Percentiles rank a stretch among this genome's conserved stretches.
phyloP scores from a whole-genome alignment of 2,113 vertebrate species.

The Bujurquina vittata region DNA sequence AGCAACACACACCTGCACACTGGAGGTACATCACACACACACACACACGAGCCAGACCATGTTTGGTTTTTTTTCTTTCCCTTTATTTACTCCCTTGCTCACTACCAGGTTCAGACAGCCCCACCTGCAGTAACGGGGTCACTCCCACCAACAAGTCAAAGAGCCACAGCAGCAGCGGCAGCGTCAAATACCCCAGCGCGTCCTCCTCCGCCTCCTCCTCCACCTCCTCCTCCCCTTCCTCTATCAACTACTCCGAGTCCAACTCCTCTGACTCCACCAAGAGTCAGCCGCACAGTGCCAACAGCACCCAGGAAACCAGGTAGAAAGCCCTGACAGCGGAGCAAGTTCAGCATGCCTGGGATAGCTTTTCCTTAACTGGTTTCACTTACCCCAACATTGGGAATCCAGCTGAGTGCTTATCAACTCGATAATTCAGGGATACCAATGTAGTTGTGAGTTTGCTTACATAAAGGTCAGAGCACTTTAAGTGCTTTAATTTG shows the following conservation, averaged over 20 bases:
- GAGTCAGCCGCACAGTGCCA: slow-evolving; percentile 95
- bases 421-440: not conserved
- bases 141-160: slow-evolving; percentile 90
- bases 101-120: slow-evolving; percentile 89
- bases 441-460: not conserved
- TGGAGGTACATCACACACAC: slow-evolving; percentile 78
- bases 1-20: slow-evolving; percentile 88
- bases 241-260: slow-evolving; percentile 97
- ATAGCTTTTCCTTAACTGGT: not conserved
- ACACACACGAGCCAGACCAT: not conserved
- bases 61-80: not conserved
- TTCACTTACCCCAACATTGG: not conserved
- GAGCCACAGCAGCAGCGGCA: slow-evolving; percentile 67
- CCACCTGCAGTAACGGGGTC: slow-evolving; percentile 96
- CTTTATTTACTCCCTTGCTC: too few species aligned
- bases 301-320: slow-evolving; percentile 98
- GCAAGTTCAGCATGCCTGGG: not conserved
- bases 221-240: slow-evolving; percentile 94
- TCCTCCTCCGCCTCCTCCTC: slow-evolving; percentile 94
- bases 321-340: slow-evolving; percentile 43
- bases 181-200: slow-evolving; percentile 90
- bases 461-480: not conserved
- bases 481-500: not conserved
- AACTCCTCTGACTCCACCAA: slow-evolving; percentile 98
- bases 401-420: not conserved